Evolutionary conservation across 2,888 invertebrate genomes (phyloP).

Genomic region (Phalera bucephala): DNA sequence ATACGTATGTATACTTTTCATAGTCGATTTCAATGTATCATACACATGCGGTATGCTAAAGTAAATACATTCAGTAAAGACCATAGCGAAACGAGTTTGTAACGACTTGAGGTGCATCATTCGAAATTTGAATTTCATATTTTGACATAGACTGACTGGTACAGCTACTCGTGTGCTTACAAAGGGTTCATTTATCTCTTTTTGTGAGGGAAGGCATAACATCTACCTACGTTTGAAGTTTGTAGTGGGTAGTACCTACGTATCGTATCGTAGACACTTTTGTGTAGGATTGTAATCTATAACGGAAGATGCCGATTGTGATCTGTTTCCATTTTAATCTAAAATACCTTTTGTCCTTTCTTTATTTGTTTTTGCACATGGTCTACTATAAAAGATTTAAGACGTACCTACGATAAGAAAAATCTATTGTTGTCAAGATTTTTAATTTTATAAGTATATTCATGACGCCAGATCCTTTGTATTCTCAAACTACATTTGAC

Average conservation of each 20-base stretch:
- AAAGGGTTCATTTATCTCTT: too few species aligned
- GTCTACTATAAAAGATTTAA: too few species aligned
- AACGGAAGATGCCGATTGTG: not conserved
- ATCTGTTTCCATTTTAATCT: not conserved
- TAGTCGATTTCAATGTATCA: not conserved
- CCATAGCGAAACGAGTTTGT: constrained; percentile 59
- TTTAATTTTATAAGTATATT: too few species aligned
- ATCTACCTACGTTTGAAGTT: not conserved
- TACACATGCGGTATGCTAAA: constrained; percentile 18
- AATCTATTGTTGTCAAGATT: too few species aligned
- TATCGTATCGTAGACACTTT: not conserved
- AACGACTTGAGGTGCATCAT: constrained; percentile 59
- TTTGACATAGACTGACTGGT: constrained; percentile 43
- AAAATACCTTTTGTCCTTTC: not conserved
- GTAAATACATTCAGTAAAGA: constrained; percentile 35
- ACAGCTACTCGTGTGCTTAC: too few species aligned
- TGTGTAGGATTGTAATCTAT: constrained; percentile 1
- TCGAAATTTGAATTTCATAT: constrained; percentile 55
- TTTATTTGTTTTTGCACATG: not conserved
- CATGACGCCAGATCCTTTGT: too few species aligned
- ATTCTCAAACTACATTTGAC: too few species aligned
- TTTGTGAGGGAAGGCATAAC: not conserved
- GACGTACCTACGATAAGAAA: too few species aligned
- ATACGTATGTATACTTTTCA: not conserved
- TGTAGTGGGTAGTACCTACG: too few species aligned